Conservation (phyloP, 1,140 invertebrate genomes). For the Leguminivora glycinivorella region DNA sequence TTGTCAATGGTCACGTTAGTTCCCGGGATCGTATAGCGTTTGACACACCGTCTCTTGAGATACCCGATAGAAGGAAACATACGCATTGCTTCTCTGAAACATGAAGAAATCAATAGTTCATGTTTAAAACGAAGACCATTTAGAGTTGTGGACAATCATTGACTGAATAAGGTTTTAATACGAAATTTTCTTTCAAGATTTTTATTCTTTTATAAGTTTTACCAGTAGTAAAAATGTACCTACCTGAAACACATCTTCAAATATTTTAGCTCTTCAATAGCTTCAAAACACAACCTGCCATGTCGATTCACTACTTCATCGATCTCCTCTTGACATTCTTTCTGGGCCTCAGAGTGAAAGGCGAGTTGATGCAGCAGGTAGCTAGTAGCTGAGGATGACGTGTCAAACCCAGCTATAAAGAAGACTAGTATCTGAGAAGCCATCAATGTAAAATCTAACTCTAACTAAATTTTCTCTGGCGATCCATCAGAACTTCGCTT, state of each 20-base stretch:
- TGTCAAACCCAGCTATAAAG: slow-evolving; percentile 75
- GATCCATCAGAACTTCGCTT: slow-evolving; percentile 51
- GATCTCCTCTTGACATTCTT: slow-evolving; percentile 78
- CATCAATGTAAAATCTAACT: slow-evolving; percentile 43
- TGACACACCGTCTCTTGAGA: slow-evolving; percentile 50
- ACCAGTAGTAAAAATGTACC: slow-evolving; percentile 30
- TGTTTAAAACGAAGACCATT: too few relatives aligned
- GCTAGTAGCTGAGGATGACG: slow-evolving; percentile 75
- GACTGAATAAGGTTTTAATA: too few relatives aligned
- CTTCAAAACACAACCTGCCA: slow-evolving; percentile 58
- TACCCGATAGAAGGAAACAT: slow-evolving; percentile 53
- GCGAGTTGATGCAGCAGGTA: slow-evolving; percentile 76
- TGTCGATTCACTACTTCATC: slow-evolving; percentile 54
- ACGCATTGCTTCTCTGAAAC: slow-evolving; percentile 62
- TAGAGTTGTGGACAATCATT: too few relatives aligned
- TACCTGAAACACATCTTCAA: slow-evolving; percentile 53
- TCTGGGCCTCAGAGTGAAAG: slow-evolving; percentile 77
- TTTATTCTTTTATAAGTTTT: too few relatives aligned
- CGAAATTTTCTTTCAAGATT: too few relatives aligned
- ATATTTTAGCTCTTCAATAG: slow-evolving; percentile 57
- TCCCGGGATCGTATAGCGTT: slow-evolving; percentile 58
- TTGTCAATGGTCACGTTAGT: slow-evolving; percentile 49
- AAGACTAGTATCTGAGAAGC: slow-evolving; percentile 77
- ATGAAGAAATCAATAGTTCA: too few relatives aligned
- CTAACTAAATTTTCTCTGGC: slow-evolving; percentile 36